Evolutionary conservation across 2,888 invertebrate species (phyloP), one percentile per base, ranked within the genome.

Genomic region (Zootermopsis nevadensis): DNA sequence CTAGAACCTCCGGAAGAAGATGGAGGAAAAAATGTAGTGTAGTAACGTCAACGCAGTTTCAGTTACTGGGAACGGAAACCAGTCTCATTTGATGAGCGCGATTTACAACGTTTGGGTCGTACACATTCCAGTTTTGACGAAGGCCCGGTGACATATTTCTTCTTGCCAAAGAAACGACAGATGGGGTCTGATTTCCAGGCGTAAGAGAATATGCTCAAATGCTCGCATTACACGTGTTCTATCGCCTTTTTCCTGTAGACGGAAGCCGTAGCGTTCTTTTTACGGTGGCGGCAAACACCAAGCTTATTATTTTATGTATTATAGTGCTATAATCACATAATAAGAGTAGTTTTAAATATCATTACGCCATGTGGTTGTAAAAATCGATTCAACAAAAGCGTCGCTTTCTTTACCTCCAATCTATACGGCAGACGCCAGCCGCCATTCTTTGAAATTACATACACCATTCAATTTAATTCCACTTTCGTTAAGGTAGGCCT

Each of bases 401-500:
- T 60, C n/a, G 8, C n/a, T 60, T 7, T 27, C 60, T n/a, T 60
- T 27, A n/a, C 60, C n/a, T n/a, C 2, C 60, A 60, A n/a, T 27
- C 60, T 27, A 10, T 4, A 6, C 19, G 10, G 10, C n/a, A n/a
- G n/a, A n/a, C n/a, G 60, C 60, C 60, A 60, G 60, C 60, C 60
- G 60, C n/a, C 60, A 48, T 48, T 48, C 48, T 15, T 48, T 15
- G 48, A 48, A 48, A 48, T 48, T 48, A 48, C 48, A 48, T 48
- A 48, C 48, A n/a, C 24, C n/a, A 60, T n/a, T 60, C n/a, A 31
- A 77, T 77, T 77, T 77, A 48, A 53, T 53, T 53, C 24, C 53
- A 15, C 22, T 55, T 55, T 77, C 22, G 55, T 33, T 66, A 35
- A 60, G 66, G 79, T 33, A 60, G 66, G 79, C 60, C 79, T 35